Percentiles rank a stretch among this genome's conserved stretches.
These are phyloP conservation scores for Himalopsyche japonica DNA, from an alignment of 2,888 invertebrate species.

Conservation along the genomic window DNA sequence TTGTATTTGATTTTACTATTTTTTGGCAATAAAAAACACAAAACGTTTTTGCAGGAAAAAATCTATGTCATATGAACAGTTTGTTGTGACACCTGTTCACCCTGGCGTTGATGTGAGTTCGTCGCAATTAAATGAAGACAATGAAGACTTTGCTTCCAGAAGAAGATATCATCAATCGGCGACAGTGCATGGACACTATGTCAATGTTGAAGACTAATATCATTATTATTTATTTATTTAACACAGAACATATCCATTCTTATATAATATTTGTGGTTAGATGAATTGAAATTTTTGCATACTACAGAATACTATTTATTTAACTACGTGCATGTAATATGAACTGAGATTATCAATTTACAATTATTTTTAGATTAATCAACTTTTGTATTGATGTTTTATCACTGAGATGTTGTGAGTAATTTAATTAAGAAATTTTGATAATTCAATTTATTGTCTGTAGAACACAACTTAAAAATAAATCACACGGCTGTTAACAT, in stretches of 20 bases:
- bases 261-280: neutral
- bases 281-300: neutral
- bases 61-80: conserved; percentile 81
- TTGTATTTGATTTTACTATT: no score
- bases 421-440: neutral
- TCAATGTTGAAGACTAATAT: conserved; percentile 50
- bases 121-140: conserved; percentile 91
- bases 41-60: conserved; percentile 64
- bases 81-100: conserved; percentile 82
- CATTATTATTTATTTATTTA: neutral
- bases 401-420: neutral
- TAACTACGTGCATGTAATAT: neutral
- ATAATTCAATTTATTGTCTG: neutral
- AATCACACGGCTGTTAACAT: neutral
- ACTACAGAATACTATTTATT: neutral
- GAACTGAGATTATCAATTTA: neutral
- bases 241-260: neutral
- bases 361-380: neutral
- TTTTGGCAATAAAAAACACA: no score
- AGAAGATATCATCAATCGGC: conserved; percentile 92
- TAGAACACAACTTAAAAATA: neutral
- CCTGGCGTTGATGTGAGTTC: conserved; percentile 79
- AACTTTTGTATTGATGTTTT: neutral
- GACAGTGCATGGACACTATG: conserved; percentile 73
- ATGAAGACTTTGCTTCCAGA: conserved; percentile 91